Evolutionary conservation across 1,140 invertebrate species (phyloP), one percentile per base, ranked within the genome.

Genomic region (Hydropsyche tenuis): DNA sequence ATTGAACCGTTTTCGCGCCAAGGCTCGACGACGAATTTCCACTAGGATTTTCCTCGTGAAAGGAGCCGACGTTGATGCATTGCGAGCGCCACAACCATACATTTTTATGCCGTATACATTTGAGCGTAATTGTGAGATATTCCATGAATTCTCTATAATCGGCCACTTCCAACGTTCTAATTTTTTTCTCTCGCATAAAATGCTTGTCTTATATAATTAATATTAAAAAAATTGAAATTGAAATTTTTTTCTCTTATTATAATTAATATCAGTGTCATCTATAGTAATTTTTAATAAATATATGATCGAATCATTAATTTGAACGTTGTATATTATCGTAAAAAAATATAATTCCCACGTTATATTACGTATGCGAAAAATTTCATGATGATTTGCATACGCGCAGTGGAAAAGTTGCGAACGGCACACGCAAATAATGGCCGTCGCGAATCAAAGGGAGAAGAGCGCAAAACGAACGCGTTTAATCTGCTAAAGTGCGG

Each of bases 1-100:
- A 69, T 69, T 69, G 66, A 69, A 69, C 43, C 66, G 66, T 69
- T 69, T 51, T 65, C 27, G 23, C 66, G 20, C 23, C 45, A 18
- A 18, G 66, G 37, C 45, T 69, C 66, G 16, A 51, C 45, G 3
- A 69, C 27, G 66, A 69, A 53, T 20, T 43, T 43, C 42, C 63
- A 18, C 63, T 1, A 42, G 37, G 42, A 45, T 66, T 66, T 66
- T 43, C 37, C 63, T 18, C 6, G 12, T 66, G 16, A 45, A 66
- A 45, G 22, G 30, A 43, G 16, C 27, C 11, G 63, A 66, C 63
- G 42, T 66, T 66, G 63, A 66, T 66, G 63, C 63, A 66, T 66
- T 45, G 22, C 37, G 14, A 66, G n/a, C 12, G 45, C 45, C 45
- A 14, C 14, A n/a, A n/a, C 30, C 30, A 9, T 37, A 37, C 30